Evolutionary conservation across 2,888 invertebrate genomes (phyloP).

Genomic region (Germaria angustata): DNA sequence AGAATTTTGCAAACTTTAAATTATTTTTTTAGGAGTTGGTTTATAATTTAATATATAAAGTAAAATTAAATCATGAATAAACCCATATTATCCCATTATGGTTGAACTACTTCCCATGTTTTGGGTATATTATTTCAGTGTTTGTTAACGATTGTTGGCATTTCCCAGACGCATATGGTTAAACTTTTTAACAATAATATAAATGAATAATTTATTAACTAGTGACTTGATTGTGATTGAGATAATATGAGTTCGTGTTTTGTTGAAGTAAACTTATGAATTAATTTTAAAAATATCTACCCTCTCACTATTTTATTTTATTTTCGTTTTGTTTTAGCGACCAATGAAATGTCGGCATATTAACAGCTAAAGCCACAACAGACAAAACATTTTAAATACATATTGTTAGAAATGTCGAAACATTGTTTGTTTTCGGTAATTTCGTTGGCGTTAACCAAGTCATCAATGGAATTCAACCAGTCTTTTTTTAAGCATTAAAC

Average conservation of each 20-base stretch:
- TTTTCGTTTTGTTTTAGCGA: too few relatives aligned
- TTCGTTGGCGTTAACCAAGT: too few relatives aligned
- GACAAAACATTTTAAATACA: background rate
- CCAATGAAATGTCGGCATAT: too few relatives aligned
- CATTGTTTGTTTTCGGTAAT: too few relatives aligned
- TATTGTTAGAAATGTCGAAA: too few relatives aligned
- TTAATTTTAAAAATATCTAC: background rate
- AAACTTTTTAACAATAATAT: conserved; percentile 24
- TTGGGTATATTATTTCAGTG: background rate
- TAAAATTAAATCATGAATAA: conserved; percentile 64
- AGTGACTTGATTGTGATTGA: conserved; percentile 69
- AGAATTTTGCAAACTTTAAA: conserved; percentile 23
- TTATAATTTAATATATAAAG: conserved; percentile 45
- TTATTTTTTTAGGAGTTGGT: conserved; percentile 23
- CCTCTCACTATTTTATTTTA: background rate
- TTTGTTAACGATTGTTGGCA: conserved; percentile 59
- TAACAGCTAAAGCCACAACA: too few relatives aligned
- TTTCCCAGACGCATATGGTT: conserved; percentile 47
- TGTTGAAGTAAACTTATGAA: background rate
- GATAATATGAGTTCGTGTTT: conserved; percentile 76
- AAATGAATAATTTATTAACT: conserved; percentile 18
- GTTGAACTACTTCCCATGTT: background rate
- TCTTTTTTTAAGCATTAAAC: too few relatives aligned
- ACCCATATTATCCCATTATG: conserved; percentile 78
- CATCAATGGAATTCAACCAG: too few relatives aligned